These are phyloP conservation scores for Melipona bicolor DNA, from an alignment of 2,888 invertebrate species.

Conservation along the genomic window DNA sequence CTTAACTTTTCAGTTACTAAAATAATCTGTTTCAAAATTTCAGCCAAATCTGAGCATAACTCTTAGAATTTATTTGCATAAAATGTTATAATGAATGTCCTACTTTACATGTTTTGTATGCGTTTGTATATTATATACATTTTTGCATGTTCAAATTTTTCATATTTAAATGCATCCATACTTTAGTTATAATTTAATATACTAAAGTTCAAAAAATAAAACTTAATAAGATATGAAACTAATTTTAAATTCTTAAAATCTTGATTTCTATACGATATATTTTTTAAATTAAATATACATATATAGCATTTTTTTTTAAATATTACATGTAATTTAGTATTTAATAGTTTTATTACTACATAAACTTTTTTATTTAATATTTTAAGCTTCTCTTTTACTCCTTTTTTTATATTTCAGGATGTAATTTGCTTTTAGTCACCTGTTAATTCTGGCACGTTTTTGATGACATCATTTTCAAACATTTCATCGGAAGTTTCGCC, in stretches of 20 bases:
- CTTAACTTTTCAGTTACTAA: too few relatives aligned
- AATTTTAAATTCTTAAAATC: neutral
- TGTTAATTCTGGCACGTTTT: constrained; percentile 71
- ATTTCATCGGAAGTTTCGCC: constrained; percentile 74
- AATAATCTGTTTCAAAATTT: too few relatives aligned
- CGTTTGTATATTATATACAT: too few relatives aligned
- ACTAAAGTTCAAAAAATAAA: neutral
- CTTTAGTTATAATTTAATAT: neutral
- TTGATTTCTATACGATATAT: neutral
- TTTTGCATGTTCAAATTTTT: too few relatives aligned
- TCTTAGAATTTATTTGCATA: too few relatives aligned
- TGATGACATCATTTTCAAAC: constrained; percentile 72
- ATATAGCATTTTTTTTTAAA: neutral
- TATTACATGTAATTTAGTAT: too few relatives aligned
- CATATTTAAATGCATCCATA: too few relatives aligned
- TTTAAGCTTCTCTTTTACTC: neutral
- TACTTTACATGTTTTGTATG: too few relatives aligned
- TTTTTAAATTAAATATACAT: neutral
- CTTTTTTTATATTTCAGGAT: too few relatives aligned
- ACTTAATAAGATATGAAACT: neutral
- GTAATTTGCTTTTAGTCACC: constrained; percentile 64
- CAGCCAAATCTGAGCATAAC: too few relatives aligned
- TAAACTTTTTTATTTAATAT: neutral
- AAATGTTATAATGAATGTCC: too few relatives aligned
- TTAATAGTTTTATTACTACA: neutral